Percentiles rank a stretch among this genome's conserved stretches.
These are phyloP conservation scores for Battus philenor DNA, from an alignment of 1,140 invertebrate species.

Conservation along the genomic window DNA sequence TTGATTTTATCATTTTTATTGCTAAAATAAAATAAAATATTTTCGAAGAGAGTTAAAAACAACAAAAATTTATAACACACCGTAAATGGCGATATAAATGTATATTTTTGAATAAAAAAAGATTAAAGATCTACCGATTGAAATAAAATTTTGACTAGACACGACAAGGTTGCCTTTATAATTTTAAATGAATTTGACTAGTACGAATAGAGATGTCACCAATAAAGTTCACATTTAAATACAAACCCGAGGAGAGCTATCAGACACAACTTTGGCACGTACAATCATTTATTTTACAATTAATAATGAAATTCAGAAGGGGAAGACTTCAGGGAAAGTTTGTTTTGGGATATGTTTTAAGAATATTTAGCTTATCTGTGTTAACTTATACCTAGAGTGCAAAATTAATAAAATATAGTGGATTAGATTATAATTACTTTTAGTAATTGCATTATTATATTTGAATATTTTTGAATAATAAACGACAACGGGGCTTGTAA, in stretches of 20 bases:
- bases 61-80: slow-evolving; percentile 42
- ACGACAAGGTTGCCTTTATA: slow-evolving; percentile 48
- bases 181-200: slow-evolving; percentile 68
- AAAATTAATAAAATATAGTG: slow-evolving; percentile 55
- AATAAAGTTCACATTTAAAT: slow-evolving; percentile 26
- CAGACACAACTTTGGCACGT: slow-evolving; percentile 67
- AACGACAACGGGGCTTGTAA: slow-evolving; percentile 2
- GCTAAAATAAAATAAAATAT: slow-evolving; percentile 60
- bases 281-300: slow-evolving; percentile 30
- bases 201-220: slow-evolving; percentile 31
- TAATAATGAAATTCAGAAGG: slow-evolving; percentile 56
- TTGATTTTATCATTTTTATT: slow-evolving; percentile 74
- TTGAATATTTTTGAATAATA: slow-evolving; percentile 10
- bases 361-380: slow-evolving; percentile 59
- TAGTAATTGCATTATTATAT: slow-evolving; percentile 14
- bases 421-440: slow-evolving; percentile 27
- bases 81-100: slow-evolving; percentile 38
- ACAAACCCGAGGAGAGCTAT: slow-evolving; percentile 38
- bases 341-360: slow-evolving; percentile 39
- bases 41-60: slow-evolving; percentile 54
- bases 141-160: slow-evolving; percentile 70
- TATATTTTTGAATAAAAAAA: slow-evolving; percentile 30
- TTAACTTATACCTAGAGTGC: slow-evolving; percentile 63
- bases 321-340: slow-evolving; percentile 60
- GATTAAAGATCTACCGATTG: slow-evolving; percentile 37